Percentiles rank a stretch among this genome's conserved stretches.
Evolutionary conservation across 2,888 invertebrate genomes (phyloP).

Genomic region (Operophtera brumata): DNA sequence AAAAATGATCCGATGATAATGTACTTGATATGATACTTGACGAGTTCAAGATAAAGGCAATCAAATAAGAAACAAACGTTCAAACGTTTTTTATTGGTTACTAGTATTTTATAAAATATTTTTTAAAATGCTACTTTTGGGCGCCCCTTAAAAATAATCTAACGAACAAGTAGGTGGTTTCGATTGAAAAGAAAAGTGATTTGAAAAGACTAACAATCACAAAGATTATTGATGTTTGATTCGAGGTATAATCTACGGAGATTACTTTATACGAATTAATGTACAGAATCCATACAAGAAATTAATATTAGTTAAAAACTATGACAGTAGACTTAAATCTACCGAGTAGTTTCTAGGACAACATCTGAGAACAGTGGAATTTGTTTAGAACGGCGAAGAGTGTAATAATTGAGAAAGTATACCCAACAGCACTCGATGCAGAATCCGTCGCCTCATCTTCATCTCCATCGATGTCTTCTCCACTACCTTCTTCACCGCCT

Average conservation of each 20-base stretch:
- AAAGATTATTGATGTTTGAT: not conserved
- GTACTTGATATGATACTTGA: not conserved
- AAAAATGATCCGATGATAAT: not conserved
- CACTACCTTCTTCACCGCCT: slow-evolving; percentile 22
- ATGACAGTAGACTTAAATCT: slow-evolving; percentile 30
- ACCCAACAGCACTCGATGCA: slow-evolving; percentile 55
- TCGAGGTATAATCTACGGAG: not conserved
- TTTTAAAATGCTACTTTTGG: not conserved
- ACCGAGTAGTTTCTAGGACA: slow-evolving; percentile 46
- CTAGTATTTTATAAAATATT: not conserved
- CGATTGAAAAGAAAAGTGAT: not conserved
- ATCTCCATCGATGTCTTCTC: slow-evolving; percentile 25
- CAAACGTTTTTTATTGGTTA: slow-evolving; percentile 17
- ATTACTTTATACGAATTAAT: slow-evolving; percentile 25
- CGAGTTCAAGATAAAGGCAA: not conserved
- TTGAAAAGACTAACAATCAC: not conserved
- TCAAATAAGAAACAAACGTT: slow-evolving; percentile 1
- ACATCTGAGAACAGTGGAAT: slow-evolving; percentile 48
- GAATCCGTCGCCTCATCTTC: slow-evolving; percentile 40
- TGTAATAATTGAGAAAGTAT: slow-evolving; percentile 56
- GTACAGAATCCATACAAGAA: slow-evolving; percentile 27
- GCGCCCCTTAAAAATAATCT: slow-evolving; percentile 12
- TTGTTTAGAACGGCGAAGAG: slow-evolving; percentile 53
- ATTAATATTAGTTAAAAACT: slow-evolving; percentile 14
- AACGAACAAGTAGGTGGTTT: not conserved